Conservation (phyloP, 2,113 vertebrate species). For the Atrichornis clamosus region DNA sequence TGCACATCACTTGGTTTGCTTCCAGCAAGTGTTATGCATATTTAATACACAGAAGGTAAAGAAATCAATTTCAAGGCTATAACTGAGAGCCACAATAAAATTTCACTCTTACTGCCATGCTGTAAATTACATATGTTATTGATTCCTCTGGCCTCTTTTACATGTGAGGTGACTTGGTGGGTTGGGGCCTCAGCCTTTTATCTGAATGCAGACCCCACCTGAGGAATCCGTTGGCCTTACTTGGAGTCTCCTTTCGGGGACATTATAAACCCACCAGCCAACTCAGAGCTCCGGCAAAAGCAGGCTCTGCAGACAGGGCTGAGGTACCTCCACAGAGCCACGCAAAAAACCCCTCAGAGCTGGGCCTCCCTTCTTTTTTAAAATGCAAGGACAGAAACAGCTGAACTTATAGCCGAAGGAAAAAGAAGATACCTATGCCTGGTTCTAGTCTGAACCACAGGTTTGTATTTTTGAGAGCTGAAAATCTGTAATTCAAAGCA, state of each 20-base stretch:
- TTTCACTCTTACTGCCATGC: not conserved
- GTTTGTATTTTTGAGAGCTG: not conserved
- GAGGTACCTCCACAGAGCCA: not conserved
- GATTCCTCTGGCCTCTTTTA: not conserved
- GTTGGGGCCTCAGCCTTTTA: not conserved
- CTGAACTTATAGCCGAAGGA: not conserved
- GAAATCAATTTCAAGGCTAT: not conserved
- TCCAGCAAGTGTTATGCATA: not conserved
- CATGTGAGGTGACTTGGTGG: not conserved
- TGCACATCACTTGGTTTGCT: not conserved
- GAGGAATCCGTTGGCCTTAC: not conserved
- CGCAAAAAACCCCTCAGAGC: not conserved
- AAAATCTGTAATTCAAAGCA: not conserved
- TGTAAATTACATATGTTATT: not conserved
- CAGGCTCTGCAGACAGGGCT: not conserved
- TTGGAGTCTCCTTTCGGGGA: not conserved
- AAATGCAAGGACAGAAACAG: not conserved
- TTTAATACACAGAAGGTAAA: not conserved
- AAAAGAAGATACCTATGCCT: not conserved
- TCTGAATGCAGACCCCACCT: not conserved
- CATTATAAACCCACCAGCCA: not conserved
- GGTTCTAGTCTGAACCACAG: not conserved
- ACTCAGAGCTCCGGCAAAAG: not conserved
- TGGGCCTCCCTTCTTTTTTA: not conserved
- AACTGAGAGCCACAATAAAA: constrained; percentile 10